Conservation (phyloP, 2,113 vertebrate species). For the Athene noctua region DNA sequence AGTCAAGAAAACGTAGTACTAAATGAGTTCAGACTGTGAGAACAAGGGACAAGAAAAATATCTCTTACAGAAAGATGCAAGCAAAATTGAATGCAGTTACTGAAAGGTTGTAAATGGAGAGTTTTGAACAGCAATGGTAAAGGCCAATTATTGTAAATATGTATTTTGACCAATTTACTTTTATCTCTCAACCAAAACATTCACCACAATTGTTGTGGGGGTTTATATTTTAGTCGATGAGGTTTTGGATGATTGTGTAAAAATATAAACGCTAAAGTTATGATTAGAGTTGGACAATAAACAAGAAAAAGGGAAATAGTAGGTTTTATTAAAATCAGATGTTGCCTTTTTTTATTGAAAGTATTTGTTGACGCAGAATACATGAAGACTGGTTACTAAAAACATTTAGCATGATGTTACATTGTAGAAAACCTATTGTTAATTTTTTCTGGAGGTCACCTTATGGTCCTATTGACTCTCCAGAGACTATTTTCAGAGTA, state of each 20-base stretch:
- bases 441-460: background rate
- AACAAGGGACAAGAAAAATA: constrained; percentile 6
- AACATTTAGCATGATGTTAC: background rate
- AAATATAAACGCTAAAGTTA: constrained; percentile 68
- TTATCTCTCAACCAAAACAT: constrained; percentile 69
- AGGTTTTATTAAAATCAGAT: constrained; percentile 68
- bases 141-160: constrained; percentile 56
- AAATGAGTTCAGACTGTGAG: constrained; percentile 44
- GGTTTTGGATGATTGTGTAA: constrained; percentile 69
- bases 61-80: background rate
- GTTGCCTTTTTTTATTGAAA: background rate
- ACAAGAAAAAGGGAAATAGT: constrained; percentile 58
- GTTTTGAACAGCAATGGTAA: constrained; percentile 53
- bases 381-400: background rate
- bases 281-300: constrained; percentile 70
- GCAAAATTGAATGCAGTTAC: background rate
- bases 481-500: background rate
- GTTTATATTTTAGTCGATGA: constrained; percentile 66
- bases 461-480: background rate
- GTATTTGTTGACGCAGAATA: constrained; percentile 3
- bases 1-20: background rate
- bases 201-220: constrained; percentile 65
- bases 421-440: background rate
- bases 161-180: constrained; percentile 60
- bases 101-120: constrained; percentile 9